Evolutionary conservation across 2,888 invertebrate genomes (phyloP).

Genomic region (Andrena flavipes): DNA sequence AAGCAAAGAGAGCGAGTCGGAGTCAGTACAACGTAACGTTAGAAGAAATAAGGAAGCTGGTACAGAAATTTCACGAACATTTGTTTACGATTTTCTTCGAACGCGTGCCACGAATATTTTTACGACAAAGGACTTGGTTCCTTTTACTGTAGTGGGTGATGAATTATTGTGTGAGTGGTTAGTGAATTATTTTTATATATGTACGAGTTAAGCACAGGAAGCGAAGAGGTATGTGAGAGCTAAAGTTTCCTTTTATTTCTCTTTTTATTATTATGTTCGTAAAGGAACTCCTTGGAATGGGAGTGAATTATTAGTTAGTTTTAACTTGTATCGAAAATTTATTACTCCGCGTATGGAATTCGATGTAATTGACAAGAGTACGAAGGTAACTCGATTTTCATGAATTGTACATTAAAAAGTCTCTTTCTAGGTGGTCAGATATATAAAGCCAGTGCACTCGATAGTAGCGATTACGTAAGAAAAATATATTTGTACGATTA

Average conservation of each 20-base stretch:
- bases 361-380: neutral
- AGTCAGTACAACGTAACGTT: slow-evolving; percentile 28
- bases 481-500: neutral
- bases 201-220: neutral
- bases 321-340: no score
- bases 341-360: neutral
- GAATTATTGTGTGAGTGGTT: neutral
- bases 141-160: neutral
- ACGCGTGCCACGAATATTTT: no score
- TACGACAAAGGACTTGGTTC: no score
- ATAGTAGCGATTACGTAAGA: no score
- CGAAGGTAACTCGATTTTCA: neutral
- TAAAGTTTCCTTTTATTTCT: neutral
- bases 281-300: neutral
- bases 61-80: neutral
- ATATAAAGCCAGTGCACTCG: no score
- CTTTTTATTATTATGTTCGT: neutral
- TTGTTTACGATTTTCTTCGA: neutral
- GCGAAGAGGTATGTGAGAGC: neutral
- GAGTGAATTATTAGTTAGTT: no score
- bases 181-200: neutral
- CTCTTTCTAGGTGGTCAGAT: no score
- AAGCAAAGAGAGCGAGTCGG: neutral
- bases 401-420: no score
- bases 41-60: neutral